These are phyloP conservation scores for Rhincodon typus DNA, from an alignment of 2,797 vertebrate genomes.

Conservation along the genomic window DNA sequence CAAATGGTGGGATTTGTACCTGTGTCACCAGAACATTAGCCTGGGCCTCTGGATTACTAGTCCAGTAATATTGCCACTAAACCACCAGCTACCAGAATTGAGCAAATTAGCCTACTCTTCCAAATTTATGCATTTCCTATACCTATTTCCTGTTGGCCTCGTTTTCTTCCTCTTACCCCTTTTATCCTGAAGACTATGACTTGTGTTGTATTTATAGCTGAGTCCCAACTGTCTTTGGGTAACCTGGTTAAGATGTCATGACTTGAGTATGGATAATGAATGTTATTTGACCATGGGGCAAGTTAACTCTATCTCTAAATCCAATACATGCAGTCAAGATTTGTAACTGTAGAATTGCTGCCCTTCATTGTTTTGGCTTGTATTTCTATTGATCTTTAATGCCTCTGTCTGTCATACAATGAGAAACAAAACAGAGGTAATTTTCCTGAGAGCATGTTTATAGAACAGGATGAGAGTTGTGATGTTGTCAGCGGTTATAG, in stretches of 20 bases:
- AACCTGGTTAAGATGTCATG: not conserved
- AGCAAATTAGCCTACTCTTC: too few relatives aligned
- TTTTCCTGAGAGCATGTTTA: not conserved
- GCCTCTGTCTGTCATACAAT: not conserved
- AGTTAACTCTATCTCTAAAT: not conserved
- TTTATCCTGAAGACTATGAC: not conserved
- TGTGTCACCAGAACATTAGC: too few relatives aligned
- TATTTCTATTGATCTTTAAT: not conserved
- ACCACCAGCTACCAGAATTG: too few relatives aligned
- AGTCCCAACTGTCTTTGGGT: not conserved
- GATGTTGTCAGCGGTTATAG: too few relatives aligned
- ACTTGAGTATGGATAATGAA: not conserved
- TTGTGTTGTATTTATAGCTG: not conserved
- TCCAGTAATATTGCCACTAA: too few relatives aligned
- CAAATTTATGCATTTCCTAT: not conserved
- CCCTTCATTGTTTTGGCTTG: not conserved
- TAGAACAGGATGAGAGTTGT: not conserved
- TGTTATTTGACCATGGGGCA: not conserved
- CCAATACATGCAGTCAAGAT: not conserved
- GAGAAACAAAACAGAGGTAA: not conserved
- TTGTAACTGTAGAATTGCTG: not conserved
- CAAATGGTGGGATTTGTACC: too few relatives aligned
- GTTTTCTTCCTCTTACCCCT: not conserved
- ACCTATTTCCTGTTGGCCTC: not conserved
- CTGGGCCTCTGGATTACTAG: too few relatives aligned